A percentile compares a stretch with the other conserved stretches of the same genome.
These are phyloP conservation scores for Hyla sarda DNA, from an alignment of 2,113 vertebrate genomes.

Conservation along the genomic window DNA sequence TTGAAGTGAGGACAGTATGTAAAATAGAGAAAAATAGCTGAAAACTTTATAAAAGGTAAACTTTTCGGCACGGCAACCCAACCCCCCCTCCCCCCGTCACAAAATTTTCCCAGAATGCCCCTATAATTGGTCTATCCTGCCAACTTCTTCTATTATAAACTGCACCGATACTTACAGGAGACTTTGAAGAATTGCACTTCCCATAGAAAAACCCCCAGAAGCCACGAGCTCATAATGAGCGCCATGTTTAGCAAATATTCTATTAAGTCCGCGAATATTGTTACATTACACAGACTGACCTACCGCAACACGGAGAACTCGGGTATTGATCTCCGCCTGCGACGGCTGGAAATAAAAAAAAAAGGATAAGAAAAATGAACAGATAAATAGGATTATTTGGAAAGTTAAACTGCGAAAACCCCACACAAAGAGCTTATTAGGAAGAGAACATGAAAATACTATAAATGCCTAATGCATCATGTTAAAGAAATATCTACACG, in stretches of 20 bases:
- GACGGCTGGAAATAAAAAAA: no score
- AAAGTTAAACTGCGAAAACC: neutral
- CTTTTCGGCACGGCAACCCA: conserved; percentile 21
- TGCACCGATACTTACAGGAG: conserved; percentile 30
- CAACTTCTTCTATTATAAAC: conserved; percentile 38
- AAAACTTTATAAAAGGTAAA: neutral
- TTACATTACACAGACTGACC: conserved; percentile 56
- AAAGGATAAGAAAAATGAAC: conserved; percentile 4
- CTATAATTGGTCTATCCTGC: conserved; percentile 55
- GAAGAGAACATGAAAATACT: neutral
- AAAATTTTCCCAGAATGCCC: conserved; percentile 43
- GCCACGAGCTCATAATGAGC: conserved; percentile 31
- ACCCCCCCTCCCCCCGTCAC: conserved; percentile 26
- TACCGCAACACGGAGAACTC: neutral
- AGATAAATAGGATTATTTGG: conserved; percentile 22
- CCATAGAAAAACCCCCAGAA: conserved; percentile 24
- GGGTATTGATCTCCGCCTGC: neutral
- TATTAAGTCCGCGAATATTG: conserved; percentile 58
- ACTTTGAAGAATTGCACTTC: conserved; percentile 57
- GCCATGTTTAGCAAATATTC: conserved; percentile 58
- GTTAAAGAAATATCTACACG: neutral
- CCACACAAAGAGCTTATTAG: neutral
- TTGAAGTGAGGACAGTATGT: neutral
- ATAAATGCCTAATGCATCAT: neutral
- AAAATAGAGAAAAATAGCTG: neutral